phyloP scores from a whole-genome alignment of 2,888 invertebrate genomes.

The Leptinotarsa peninsularis region DNA sequence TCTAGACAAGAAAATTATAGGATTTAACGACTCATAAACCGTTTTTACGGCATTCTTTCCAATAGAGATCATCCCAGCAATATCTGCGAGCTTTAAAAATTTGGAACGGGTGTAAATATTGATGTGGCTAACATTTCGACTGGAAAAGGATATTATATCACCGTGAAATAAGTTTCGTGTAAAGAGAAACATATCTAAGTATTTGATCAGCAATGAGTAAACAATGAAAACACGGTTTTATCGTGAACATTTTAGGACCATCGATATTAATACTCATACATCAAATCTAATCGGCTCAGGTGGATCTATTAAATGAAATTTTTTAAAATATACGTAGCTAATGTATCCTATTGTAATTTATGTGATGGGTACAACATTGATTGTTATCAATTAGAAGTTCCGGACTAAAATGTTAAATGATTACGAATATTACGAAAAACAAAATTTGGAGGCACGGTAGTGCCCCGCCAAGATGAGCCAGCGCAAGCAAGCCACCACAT shows the following conservation, averaged over 20 bases:
- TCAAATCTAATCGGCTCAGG: slow-evolving; percentile 2
- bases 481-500: no score
- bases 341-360: no score
- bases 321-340: no score
- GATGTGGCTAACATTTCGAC: background rate
- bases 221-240: background rate
- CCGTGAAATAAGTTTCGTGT: slow-evolving; percentile 12
- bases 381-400: no score
- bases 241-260: background rate
- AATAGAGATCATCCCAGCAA: slow-evolving; percentile 29
- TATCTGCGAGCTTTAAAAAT: slow-evolving; percentile 4
- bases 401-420: no score
- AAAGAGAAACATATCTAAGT: background rate
- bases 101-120: background rate
- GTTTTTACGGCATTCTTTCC: slow-evolving; percentile 27
- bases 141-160: background rate
- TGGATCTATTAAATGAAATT: background rate
- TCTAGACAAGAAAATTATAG: slow-evolving; percentile 39
- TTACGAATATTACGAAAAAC: no score
- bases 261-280: background rate
- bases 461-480: no score
- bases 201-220: background rate
- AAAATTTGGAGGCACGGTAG: no score
- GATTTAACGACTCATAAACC: slow-evolving; percentile 35
- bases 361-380: no score